A percentile compares a stretch with the other conserved stretches of the same genome.
Conservation (phyloP, 2,797 vertebrate genomes). For the Microctenopoma steveboyesi region DNA sequence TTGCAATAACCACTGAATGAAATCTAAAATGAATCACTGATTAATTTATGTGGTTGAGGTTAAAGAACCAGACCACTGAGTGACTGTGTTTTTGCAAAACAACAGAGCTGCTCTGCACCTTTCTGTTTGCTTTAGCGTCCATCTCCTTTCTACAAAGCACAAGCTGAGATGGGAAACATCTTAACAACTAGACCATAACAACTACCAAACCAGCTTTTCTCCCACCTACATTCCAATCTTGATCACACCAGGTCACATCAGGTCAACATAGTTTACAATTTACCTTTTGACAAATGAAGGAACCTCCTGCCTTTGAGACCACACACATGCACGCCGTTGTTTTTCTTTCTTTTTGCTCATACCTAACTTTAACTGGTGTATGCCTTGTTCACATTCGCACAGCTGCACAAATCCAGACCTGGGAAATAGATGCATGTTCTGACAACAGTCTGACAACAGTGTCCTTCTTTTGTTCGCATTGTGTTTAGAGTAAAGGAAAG, state of each 20-base stretch:
- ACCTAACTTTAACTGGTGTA: slow-evolving; percentile 28
- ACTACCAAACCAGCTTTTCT: slow-evolving; percentile 39
- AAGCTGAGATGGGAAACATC: slow-evolving; percentile 42
- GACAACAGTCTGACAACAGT: not conserved
- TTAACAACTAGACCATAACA: slow-evolving; percentile 39
- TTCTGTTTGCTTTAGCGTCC: slow-evolving; percentile 38
- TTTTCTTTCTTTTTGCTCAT: slow-evolving; percentile 11
- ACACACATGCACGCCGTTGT: slow-evolving; percentile 20
- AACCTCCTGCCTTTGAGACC: slow-evolving; percentile 39
- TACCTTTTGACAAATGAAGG: slow-evolving; percentile 30
- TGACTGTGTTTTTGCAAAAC: slow-evolving; percentile 37
- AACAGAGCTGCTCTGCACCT: slow-evolving; percentile 33
- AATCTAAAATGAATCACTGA: slow-evolving; percentile 34
- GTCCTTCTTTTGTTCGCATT: slow-evolving; percentile 9
- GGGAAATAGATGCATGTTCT: not conserved
- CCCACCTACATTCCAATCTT: slow-evolving; percentile 21
- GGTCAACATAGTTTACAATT: slow-evolving; percentile 44
- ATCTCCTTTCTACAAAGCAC: slow-evolving; percentile 35
- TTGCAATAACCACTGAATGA: slow-evolving; percentile 24
- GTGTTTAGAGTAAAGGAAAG: slow-evolving; percentile 3
- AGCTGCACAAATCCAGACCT: slow-evolving; percentile 42
- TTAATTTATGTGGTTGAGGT: slow-evolving; percentile 19
- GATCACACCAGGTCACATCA: slow-evolving; percentile 19
- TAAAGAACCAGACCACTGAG: slow-evolving; percentile 19
- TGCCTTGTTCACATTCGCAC: slow-evolving; percentile 29